Base-by-base conservation (phyloP, 2,888 invertebrate species). In the Brachycybe producta region DNA sequence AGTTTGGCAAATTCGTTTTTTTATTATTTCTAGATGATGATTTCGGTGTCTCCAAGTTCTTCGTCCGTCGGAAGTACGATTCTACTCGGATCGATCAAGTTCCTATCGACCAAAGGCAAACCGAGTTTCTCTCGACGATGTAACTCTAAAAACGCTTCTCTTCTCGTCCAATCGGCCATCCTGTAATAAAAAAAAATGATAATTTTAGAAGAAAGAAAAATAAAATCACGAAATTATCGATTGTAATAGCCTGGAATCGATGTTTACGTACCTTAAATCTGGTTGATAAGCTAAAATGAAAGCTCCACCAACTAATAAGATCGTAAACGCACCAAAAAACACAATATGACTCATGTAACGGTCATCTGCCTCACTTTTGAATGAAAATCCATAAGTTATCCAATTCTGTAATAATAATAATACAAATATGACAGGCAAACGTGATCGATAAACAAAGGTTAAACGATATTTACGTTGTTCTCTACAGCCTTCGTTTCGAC, bases 11-110 rank as follows among this genome's bases (percentile, higher is more conserved):
- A n/a, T n/a, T n/a, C n/a, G n/a, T n/a, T n/a, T n/a, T n/a, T n/a
- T n/a, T n/a, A n/a, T n/a, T n/a, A n/a, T n/a, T n/a, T n/a, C n/a
- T 84, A 92, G 70, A 92, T 86, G 59, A 91, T 80, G 58, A 92
- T 83, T 67, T 88, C 84, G 40, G 76, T 78, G 61, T 84, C 78
- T 53, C 78, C 82, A 47, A 98, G 70, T 63, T 94, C 91, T 57
- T 84, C 83, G 56, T 98, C 97, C 1, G 80, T 73, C 21, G 97
- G 97, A 58, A 98, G 72, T 24, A 53, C 50, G 2, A 95, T 72
- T 57, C 70, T 73, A 8, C 72, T 74, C 2, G 82, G 79, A 58
- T 83, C 78, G 39, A 94, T 70, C 58, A 82, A 77, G 67, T 95
- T 82, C 4, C 79, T 79, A 66, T 85, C 85, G 46, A 98, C 76